Percentiles rank a stretch among this genome's conserved stretches.
phyloP scores from a whole-genome alignment of 2,113 vertebrate species.

The Paratilapia polleni region DNA sequence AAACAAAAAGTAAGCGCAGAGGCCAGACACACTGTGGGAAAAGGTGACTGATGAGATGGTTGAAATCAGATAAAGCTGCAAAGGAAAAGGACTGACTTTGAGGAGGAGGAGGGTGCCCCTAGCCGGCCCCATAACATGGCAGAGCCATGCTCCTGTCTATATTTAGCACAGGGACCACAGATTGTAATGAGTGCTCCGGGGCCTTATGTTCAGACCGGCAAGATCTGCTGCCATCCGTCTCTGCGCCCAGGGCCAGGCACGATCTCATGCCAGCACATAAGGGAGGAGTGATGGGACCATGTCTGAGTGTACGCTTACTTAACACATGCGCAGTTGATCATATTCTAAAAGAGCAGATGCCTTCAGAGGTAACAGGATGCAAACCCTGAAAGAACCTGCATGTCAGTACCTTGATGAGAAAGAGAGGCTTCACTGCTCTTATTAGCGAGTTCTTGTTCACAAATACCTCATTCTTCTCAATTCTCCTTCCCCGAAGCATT shows the following conservation, averaged over 20 bases:
- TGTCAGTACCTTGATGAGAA: neutral
- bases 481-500: conserved; percentile 17
- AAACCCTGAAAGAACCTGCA: neutral
- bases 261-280: conserved; percentile 45
- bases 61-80: conserved; percentile 38
- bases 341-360: neutral
- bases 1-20: neutral
- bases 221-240: conserved; percentile 67
- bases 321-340: conserved; percentile 30
- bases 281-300: conserved; percentile 21
- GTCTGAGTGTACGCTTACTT: conserved; percentile 30
- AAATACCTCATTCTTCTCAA: neutral
- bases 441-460: neutral
- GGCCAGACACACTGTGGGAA: conserved; percentile 8
- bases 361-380: neutral
- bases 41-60: conserved; percentile 34
- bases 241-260: conserved; percentile 40
- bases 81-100: conserved; percentile 20
- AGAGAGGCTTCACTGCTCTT: neutral
- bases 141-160: conserved; percentile 63
- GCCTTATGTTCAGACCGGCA: conserved; percentile 70
- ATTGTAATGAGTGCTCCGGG: conserved; percentile 74
- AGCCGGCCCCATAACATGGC: neutral
- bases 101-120: conserved; percentile 39
- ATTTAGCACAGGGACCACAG: conserved; percentile 78